Percentiles rank a stretch among this genome's conserved stretches.
Evolutionary conservation across 1,140 invertebrate species (phyloP).

Genomic region (Neodiprion virginianus): DNA sequence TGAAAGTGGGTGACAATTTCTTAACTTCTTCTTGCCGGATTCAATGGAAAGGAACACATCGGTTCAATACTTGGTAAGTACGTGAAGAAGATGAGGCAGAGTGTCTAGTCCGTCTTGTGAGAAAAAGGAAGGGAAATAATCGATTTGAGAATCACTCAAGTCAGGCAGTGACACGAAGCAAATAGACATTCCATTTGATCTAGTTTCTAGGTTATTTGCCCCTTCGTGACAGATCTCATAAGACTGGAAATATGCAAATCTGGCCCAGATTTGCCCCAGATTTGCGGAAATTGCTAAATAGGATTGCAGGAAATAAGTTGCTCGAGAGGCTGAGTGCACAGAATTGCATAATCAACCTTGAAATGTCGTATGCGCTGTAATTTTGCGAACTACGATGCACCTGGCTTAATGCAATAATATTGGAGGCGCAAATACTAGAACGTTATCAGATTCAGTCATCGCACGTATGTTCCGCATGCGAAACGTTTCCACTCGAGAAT

Average conservation of each 20-base stretch:
- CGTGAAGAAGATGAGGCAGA: too few relatives aligned
- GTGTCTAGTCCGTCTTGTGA: too few relatives aligned
- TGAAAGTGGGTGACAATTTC: too few relatives aligned
- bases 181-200: neutral
- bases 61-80: too few relatives aligned
- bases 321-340: neutral
- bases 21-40: too few relatives aligned
- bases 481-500: neutral
- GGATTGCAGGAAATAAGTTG: conserved; percentile 5
- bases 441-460: neutral
- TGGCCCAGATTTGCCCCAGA: neutral
- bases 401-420: neutral
- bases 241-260: conserved; percentile 5
- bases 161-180: neutral
- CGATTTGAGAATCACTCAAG: neutral
- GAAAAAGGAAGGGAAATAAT: too few relatives aligned
- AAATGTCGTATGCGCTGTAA: conserved; percentile 1
- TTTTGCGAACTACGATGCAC: neutral
- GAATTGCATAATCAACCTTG: conserved; percentile 5
- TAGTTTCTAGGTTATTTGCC: conserved; percentile 5
- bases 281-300: neutral
- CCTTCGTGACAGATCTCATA: neutral
- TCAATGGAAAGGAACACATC: too few relatives aligned
- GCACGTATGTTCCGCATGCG: too few relatives aligned
- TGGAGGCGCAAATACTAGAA: neutral